Base-by-base conservation (phyloP, 2,113 vertebrate genomes). In the Cygnus buccinator region DNA sequence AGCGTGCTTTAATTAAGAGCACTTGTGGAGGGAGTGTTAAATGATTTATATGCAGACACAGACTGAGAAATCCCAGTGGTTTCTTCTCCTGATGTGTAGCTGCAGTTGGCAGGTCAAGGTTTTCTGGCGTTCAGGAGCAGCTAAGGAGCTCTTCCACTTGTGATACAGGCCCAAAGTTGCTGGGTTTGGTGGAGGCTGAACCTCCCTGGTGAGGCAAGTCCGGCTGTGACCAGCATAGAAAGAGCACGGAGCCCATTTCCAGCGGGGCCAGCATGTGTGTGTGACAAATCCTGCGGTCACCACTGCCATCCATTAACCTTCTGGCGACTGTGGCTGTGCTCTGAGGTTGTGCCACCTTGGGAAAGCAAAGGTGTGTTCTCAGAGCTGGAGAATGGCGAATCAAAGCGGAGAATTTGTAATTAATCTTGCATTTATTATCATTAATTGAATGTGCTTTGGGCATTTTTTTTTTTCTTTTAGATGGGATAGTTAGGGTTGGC, bases 31-130 rank as follows among this genome's bases (percentile, higher is more conserved):
- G 67, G 89, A 76, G 65, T 84, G 80, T 82, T 98, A 93, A 97
- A 97, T 97, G 91, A 98, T 98, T 97, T 96, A 98, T 95, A 78
- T 3, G 1, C 43, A 94, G 96, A 83, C 92, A 84, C 26, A 89
- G 95, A 92, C 37, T 91, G 93, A 97, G 72, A 33, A 90, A 96
- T 87, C 97, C 77, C 59, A 50, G 61, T 52, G 88, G 83, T 57
- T 91, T 92, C 19, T 22, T 84, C 52, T 96, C 93, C 75, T 90
- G 79, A 80, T 71, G 48, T 57, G 39, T 84, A 86, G 62, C 52
- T 1, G 1, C 76, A 71, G 46, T n/a, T 94, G 81, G 55, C 76
- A 90, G 52, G 68, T 35, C 28, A 43, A 65, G 33, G 2, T 58
- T 76, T 59, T 22, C 3, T 87, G 75, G 82, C 50, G 50, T 26